Evolutionary conservation across 2,113 vertebrate species (phyloP), one percentile per base, ranked within the genome.

Genomic region (Passer montanus): DNA sequence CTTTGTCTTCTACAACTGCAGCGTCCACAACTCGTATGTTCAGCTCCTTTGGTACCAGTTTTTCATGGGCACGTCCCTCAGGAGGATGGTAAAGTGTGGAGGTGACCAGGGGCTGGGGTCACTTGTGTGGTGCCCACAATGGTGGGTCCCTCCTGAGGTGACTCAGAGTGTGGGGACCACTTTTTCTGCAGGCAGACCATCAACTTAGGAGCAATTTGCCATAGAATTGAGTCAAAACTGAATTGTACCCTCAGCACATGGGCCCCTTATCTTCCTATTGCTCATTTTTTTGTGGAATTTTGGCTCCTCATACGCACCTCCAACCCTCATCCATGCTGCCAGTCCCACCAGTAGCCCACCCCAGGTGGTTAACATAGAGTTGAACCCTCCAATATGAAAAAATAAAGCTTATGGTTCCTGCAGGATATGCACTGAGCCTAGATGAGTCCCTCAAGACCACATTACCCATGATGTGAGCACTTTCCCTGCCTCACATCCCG

Each of bases 1-100:
- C 96, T 99, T 99, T 37, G 99, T 99, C 94, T 99, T 99, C 98
- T 99, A 99, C 98, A 99, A 99, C 97, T 99, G 99, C 96, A 99
- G 99, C 7, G 99, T 99, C 81, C 99, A 99, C 95, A 99, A 99
- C 68, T 99, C 99, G 99, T 99, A 98, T 95, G 99, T 99, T 14
- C n/a, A 33, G 46, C 82, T 63, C 41, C 44, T 72, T 68, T 50
- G 50, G n/a, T 64, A 19, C 13, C 33, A n/a, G 8, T 20, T 94
- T 68, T 66, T 10, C 26, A 2, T 10, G 24, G 44, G 11, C 21
- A 13, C 0, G n/a, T 64, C 50, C 66, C 50, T 62, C 33, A 37
- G 73, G 24, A 62, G 39, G 13, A 2, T 77, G 69, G 10, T 63
- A 18, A 37, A 59, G 3, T 47, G 35, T 30, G 53, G 41, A 84